These are phyloP conservation scores for Anthoscopus minutus DNA, from an alignment of 2,113 vertebrate genomes.

Conservation along the genomic window DNA sequence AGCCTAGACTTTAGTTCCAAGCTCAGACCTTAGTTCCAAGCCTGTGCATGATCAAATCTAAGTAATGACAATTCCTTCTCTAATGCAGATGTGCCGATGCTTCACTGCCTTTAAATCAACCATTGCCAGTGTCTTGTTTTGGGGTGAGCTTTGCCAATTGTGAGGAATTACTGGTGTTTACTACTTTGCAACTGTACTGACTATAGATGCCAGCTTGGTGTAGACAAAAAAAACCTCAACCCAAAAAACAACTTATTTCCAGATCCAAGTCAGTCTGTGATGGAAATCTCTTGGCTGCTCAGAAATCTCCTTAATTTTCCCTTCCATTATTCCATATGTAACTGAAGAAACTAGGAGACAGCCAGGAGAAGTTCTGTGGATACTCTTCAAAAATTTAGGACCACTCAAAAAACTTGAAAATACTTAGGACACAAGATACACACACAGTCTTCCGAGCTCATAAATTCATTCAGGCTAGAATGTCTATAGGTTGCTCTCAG, in stretches of 20 bases:
- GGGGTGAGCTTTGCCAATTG: background rate
- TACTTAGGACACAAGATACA: background rate
- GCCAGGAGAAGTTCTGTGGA: background rate
- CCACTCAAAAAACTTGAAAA: background rate
- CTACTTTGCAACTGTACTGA: background rate
- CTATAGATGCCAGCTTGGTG: background rate
- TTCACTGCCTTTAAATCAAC: background rate
- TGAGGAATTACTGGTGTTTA: background rate
- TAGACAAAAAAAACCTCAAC: background rate
- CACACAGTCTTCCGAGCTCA: fast-evolving
- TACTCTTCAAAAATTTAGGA: background rate
- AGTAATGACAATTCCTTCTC: background rate
- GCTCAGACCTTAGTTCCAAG: no score
- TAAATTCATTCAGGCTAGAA: background rate
- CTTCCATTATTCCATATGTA: background rate
- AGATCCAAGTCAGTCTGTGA: background rate
- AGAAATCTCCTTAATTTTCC: background rate
- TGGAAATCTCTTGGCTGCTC: background rate
- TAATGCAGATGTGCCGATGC: background rate
- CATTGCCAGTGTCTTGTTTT: background rate
- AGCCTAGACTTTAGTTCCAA: background rate
- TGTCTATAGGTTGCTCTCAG: background rate
- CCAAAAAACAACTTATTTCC: background rate
- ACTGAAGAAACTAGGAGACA: background rate
- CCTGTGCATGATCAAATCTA: fast-evolving